Evolutionary conservation across 2,888 invertebrate genomes (phyloP), one percentile per base, ranked within the genome.

Genomic region (Falcaria lacertinaria): DNA sequence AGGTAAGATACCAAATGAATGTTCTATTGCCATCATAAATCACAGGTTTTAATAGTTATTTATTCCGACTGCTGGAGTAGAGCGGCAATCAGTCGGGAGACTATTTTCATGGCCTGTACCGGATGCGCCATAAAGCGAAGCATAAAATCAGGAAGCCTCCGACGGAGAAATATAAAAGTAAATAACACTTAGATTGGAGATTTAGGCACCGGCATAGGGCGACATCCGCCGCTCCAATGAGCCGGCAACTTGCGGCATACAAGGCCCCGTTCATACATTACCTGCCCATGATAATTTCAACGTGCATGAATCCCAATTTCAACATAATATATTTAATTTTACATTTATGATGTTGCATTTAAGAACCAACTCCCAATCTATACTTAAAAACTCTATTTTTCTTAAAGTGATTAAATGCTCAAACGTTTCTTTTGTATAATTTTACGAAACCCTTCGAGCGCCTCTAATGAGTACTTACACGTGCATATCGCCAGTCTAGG

Each of bases 41-140:
- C 68, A 69, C 67, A 69, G 51, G 60, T 74, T 83, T 84, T 83
- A 81, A 83, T 82, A 77, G 75, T 76, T 75, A 78, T 81, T 83
- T 74, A 77, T 78, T 72, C 71, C 64, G 66, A 72, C 69, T 68
- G 66, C 68, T 66, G 66, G 74, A 75, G 70, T 78, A 71, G 71
- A 72, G 69, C 78, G 67, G 78, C 83, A 83, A 85, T 85, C 84
- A 80, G 75, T 72, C 67, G 69, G 71, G 70, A 80, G 73, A 80
- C 83, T 82, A 84, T 78, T 86, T 85, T 86, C 85, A 86, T 77
- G 78, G 72, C 74, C 71, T 73, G 78, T 77, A 74, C 78, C 81
- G 77, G 82, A 81, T 80, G 80, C 74, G 80, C 80, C 70, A 85
- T 86, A 86, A 86, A 86, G 75, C 54, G 71, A 68, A 73, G 71